Base-by-base conservation (phyloP, 35 echinoderm and acorn worm species). In the Amphiura filiformis region DNA sequence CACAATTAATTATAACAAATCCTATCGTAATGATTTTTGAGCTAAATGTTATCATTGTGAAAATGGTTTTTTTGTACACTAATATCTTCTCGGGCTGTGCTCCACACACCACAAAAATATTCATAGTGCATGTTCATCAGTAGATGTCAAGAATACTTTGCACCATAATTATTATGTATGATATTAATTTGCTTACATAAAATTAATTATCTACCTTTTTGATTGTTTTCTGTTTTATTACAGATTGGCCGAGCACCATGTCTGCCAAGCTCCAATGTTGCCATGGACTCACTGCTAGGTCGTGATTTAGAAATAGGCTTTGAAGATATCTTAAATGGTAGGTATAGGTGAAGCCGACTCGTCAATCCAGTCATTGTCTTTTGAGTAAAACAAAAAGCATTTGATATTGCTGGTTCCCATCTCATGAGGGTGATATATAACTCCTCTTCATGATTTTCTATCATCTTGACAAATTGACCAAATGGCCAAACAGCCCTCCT, bases 241-340 rank as follows among this genome's bases (percentile, higher is more conserved):
- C 79, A 98, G 96, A 82, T 91, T 39, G 86, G 91, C 52, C 88
- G 90, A 39, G 83, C 89, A 31, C 86, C 89, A 33, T 89, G 90
- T 34, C 39, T 98, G 11, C 79, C 82, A 23, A 92, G 89, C 34
- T 94, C 96, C 34, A 90, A 98, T 81, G 87, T 86, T 47, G 31
- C 82, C 13, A 35, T 86, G 18, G 96, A 98, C 84, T 64, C 93
- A n/a, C 42, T 98, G 17, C 86, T 88, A 5, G 92, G 92, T 23
- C 39, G 87, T 38, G 96, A 97, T 78, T 75, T 82, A 57, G 34
- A 78, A 13, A 94, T 98, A 39, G 96, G 83, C 40, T 91, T 92
- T 88, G 87, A 98, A 88, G 96, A 98, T 84, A 75, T 94, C 36
- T 87, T 93, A 30, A 98, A 98, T 87, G 92, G 96, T 94, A 90